Evolutionary conservation across 1,140 invertebrate species (phyloP).

Genomic region (Lepeophtheirus salmonis): DNA sequence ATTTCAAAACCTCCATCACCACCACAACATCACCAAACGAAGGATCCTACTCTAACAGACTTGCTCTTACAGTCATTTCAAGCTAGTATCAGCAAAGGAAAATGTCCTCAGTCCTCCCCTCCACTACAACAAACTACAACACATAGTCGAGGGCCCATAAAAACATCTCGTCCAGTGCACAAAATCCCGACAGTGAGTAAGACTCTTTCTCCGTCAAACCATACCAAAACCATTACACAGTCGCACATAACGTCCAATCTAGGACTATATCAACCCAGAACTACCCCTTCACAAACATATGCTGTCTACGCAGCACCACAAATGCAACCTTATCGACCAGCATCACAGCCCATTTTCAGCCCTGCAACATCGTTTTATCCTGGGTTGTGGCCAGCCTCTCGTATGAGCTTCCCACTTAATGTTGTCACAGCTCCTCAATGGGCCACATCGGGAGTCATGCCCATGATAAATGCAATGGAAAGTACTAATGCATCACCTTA

Average conservation of each 20-base stretch:
- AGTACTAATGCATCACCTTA: not conserved
- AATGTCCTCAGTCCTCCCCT: not conserved
- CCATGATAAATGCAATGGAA: not conserved
- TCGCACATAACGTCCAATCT: no score
- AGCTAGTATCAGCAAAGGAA: conserved; percentile 4
- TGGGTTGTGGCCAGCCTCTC: not conserved
- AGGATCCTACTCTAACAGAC: conserved; percentile 10
- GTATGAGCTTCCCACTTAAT: not conserved
- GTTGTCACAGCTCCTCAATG: no score
- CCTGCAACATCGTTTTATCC: not conserved
- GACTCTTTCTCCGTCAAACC: no score
- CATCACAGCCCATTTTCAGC: not conserved
- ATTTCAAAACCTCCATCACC: not conserved
- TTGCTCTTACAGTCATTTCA: conserved; percentile 12
- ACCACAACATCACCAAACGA: not conserved
- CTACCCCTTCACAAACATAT: not conserved
- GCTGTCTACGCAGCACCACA: not conserved
- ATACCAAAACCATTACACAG: no score
- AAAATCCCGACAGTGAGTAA: not conserved
- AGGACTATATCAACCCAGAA: no score
- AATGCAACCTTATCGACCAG: not conserved
- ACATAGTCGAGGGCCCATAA: not conserved
- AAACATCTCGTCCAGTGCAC: not conserved
- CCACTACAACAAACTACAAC: not conserved
- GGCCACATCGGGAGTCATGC: not conserved